Conservation (phyloP, 1,140 invertebrate genomes). For the Wasmannia auropunctata region DNA sequence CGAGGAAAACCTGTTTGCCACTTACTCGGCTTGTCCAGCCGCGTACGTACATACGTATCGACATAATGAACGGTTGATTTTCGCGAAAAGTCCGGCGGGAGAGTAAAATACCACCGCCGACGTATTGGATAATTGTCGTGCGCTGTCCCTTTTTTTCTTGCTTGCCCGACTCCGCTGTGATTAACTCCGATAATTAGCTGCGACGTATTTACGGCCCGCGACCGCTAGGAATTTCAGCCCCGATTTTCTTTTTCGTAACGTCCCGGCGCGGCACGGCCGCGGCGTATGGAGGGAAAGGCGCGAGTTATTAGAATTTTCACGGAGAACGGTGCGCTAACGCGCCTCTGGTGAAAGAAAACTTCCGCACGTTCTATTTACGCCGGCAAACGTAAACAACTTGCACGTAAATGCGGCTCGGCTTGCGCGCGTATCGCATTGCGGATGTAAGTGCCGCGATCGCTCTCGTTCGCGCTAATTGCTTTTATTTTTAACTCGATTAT, state of each 20-base stretch:
- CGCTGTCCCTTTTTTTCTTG: not conserved
- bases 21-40: slow-evolving; percentile 44
- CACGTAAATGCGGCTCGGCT: slow-evolving; percentile 7
- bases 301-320: slow-evolving; percentile 52
- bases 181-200: slow-evolving; percentile 66
- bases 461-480: slow-evolving; percentile 37
- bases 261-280: not conserved
- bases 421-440: slow-evolving; percentile 43
- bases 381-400: slow-evolving; percentile 54
- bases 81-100: slow-evolving; percentile 49
- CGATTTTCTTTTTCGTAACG: slow-evolving; percentile 57
- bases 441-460: slow-evolving; percentile 41
- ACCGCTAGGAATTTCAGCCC: slow-evolving; percentile 44
- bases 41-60: not conserved
- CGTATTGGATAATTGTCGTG: slow-evolving; percentile 58
- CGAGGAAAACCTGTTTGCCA: slow-evolving; percentile 70
- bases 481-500: slow-evolving; percentile 47
- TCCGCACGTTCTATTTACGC: slow-evolving; percentile 57
- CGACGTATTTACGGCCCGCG: slow-evolving; percentile 43
- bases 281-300: slow-evolving; percentile 39
- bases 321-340: slow-evolving; percentile 30
- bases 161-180: slow-evolving; percentile 27
- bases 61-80: slow-evolving; percentile 57
- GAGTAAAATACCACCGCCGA: slow-evolving; percentile 43
- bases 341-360: slow-evolving; percentile 49